These are phyloP conservation scores for Lymantria dispar DNA, from an alignment of 2,888 invertebrate species.

Conservation along the genomic window DNA sequence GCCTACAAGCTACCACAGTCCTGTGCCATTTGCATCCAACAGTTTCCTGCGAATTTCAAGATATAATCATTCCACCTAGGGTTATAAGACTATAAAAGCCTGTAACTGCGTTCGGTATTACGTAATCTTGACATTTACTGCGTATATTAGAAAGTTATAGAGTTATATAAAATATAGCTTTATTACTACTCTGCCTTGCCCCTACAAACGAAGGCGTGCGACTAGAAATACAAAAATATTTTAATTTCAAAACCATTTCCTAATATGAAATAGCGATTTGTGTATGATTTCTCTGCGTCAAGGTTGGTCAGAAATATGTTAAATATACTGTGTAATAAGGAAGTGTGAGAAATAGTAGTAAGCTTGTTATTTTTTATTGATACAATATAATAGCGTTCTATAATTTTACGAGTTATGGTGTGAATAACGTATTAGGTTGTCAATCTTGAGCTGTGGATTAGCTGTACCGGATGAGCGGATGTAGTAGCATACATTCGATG, in stretches of 20 bases:
- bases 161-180: no score
- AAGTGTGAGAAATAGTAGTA: slow-evolving; percentile 16
- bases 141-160: no score
- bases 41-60: no score
- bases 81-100: no score
- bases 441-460: slow-evolving; percentile 8
- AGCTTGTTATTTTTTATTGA: slow-evolving; percentile 11
- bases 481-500: slow-evolving; percentile 38
- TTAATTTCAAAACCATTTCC: slow-evolving; percentile 7
- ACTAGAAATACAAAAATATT: slow-evolving; percentile 3
- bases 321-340: slow-evolving; percentile 28
- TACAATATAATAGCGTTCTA: slow-evolving; percentile 12
- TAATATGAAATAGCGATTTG: slow-evolving; percentile 17
- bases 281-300: slow-evolving; percentile 18
- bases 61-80: no score
- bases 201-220: no score
- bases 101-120: no score
- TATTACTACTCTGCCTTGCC: no score
- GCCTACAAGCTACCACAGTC: no score
- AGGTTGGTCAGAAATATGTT: slow-evolving; percentile 20
- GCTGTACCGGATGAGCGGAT: slow-evolving; percentile 49
- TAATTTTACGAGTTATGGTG: neutral
- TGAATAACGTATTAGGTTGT: neutral
- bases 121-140: no score
- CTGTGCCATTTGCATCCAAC: no score